Evolutionary conservation across 2,797 vertebrate genomes (phyloP).

Genomic region (Alauda arvensis): DNA sequence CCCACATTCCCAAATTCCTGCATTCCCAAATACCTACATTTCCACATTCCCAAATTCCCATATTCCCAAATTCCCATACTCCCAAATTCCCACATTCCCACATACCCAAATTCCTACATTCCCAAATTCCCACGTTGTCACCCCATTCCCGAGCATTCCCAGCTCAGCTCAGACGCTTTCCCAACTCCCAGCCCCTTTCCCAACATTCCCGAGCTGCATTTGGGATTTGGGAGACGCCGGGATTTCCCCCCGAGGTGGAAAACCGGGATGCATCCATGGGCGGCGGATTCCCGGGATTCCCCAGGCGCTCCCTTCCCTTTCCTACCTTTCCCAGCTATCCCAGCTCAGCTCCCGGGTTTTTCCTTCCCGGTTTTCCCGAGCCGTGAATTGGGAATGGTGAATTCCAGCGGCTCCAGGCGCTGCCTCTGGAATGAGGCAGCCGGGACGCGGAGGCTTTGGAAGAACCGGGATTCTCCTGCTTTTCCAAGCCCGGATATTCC

Average conservation of each 20-base stretch:
- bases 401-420: neutral
- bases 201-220: neutral
- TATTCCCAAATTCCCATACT: neutral
- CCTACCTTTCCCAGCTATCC: neutral
- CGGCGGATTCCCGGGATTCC: neutral
- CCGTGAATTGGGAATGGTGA: constrained; percentile 45
- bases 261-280: neutral
- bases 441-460: fast-evolving
- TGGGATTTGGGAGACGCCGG: neutral
- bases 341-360: neutral
- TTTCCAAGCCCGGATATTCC: neutral
- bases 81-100: neutral
- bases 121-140: neutral
- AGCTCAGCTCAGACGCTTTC: too few relatives aligned
- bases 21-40: neutral
- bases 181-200: neutral
- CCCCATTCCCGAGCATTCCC: neutral
- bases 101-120: neutral
- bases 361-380: neutral
- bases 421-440: neutral
- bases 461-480: neutral
- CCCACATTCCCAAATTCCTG: neutral
- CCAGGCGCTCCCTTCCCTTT: neutral
- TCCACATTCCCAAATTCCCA: neutral
- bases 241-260: fast-evolving